Conservation (phyloP, 2,113 vertebrate species). For the Nansenia antarctica region DNA sequence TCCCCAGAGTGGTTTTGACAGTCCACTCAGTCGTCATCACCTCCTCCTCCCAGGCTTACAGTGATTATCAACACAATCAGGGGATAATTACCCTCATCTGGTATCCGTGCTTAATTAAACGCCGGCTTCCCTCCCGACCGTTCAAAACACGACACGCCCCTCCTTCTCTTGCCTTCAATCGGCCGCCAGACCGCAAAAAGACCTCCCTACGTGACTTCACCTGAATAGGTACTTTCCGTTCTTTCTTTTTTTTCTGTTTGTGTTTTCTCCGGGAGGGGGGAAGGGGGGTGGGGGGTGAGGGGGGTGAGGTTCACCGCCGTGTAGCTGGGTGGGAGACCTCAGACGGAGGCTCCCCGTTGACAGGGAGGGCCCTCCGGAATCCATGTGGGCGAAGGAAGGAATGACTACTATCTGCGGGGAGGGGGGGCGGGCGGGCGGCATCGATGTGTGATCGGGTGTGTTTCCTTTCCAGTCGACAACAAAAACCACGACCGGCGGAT, state of each 20-base stretch:
- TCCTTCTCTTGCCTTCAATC: conserved; percentile 60
- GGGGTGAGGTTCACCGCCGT: too few relatives aligned
- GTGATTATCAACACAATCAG: conserved; percentile 64
- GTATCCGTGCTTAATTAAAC: conserved; percentile 73
- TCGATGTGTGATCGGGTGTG: neutral
- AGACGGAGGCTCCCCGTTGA: conserved; percentile 46
- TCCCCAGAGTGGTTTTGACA: neutral
- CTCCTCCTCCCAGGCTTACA: conserved; percentile 11
- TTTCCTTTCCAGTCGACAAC: neutral
- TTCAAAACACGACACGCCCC: conserved; percentile 41
- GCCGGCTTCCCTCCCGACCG: conserved; percentile 46
- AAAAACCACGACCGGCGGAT: too few relatives aligned
- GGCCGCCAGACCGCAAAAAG: conserved; percentile 66
- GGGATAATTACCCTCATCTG: conserved; percentile 75
- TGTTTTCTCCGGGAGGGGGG: too few relatives aligned
- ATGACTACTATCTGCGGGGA: too few relatives aligned
- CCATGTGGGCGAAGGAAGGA: conserved; percentile 17
- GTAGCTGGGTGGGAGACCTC: conserved; percentile 31
- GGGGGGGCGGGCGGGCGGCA: too few relatives aligned
- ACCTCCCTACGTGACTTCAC: conserved; percentile 70
- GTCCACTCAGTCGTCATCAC: neutral
- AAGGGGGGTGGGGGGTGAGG: too few relatives aligned
- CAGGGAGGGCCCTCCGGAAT: conserved; percentile 45
- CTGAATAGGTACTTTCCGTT: conserved; percentile 85
- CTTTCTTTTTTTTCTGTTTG: too few relatives aligned